phyloP scores from a whole-genome alignment of 2,888 invertebrate species.

The Plusia festucae region DNA sequence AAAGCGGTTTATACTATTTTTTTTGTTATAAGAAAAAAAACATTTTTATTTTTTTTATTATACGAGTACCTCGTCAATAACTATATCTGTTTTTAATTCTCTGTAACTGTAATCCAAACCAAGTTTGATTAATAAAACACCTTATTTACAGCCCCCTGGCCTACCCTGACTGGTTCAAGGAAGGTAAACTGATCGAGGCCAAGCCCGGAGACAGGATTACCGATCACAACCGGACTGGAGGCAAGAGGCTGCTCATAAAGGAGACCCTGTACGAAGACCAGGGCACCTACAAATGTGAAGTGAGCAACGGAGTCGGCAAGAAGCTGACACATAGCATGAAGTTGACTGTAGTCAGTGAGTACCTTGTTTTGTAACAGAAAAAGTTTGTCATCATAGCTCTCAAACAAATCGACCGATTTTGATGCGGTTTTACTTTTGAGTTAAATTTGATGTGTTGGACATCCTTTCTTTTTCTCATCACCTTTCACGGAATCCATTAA shows the following conservation, averaged over 20 bases:
- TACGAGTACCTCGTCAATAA: too few relatives aligned
- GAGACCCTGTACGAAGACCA: conserved; percentile 71
- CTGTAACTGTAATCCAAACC: too few relatives aligned
- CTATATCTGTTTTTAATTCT: too few relatives aligned
- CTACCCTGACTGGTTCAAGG: conserved; percentile 78
- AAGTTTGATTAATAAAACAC: not conserved
- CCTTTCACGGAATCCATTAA: too few relatives aligned
- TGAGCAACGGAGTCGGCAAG: conserved; percentile 73
- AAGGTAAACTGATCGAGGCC: conserved; percentile 67
- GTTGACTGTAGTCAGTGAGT: conserved; percentile 79
- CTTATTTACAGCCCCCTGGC: conserved; percentile 72
- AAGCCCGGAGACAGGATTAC: conserved; percentile 70
- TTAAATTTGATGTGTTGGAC: too few relatives aligned
- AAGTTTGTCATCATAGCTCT: too few relatives aligned
- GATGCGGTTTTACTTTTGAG: too few relatives aligned
- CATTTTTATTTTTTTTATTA: too few relatives aligned
- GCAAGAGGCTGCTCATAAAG: conserved; percentile 78
- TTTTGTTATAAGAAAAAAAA: too few relatives aligned
- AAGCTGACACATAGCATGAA: conserved; percentile 71
- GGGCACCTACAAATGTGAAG: conserved; percentile 76
- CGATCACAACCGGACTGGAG: conserved; percentile 77
- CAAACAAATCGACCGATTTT: too few relatives aligned
- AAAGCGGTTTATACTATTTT: too few relatives aligned
- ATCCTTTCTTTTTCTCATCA: too few relatives aligned
- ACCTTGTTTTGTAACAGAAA: conserved; percentile 7